A percentile compares a stretch with the other conserved stretches of the same genome.
Conservation (phyloP, 2,113 vertebrate species). For the Peromyscus maniculatus region DNA sequence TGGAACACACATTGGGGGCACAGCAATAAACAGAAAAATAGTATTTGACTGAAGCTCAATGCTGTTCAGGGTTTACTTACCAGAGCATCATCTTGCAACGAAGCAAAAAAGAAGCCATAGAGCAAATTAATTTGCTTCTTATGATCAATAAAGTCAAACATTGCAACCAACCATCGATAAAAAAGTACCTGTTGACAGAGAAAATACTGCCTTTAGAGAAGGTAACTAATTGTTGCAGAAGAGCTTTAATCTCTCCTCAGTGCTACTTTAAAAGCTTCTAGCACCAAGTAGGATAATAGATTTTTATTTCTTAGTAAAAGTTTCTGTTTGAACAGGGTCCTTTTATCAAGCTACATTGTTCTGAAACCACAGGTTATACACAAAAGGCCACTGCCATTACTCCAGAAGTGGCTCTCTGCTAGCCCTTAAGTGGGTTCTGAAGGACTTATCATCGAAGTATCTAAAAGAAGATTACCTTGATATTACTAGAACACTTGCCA, state of each 20-base stretch:
- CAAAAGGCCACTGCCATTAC: constrained; percentile 72
- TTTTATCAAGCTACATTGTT: constrained; percentile 55
- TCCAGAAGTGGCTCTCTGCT: constrained; percentile 47
- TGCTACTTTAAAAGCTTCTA: constrained; percentile 59
- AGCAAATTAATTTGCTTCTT: constrained; percentile 93
- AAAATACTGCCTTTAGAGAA: constrained; percentile 75
- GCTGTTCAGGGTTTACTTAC: constrained; percentile 86
- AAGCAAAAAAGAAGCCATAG: constrained; percentile 96
- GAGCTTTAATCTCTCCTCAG: constrained; percentile 38
- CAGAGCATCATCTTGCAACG: constrained; percentile 92
- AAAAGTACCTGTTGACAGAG: constrained; percentile 91
- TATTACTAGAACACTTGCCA: constrained; percentile 88
- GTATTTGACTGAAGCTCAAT: constrained; percentile 14
- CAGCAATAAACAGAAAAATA: neutral
- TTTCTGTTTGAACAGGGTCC: constrained; percentile 57
- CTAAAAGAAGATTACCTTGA: constrained; percentile 90
- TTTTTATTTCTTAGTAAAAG: constrained; percentile 71
- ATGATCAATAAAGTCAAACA: constrained; percentile 95
- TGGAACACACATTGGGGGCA: neutral
- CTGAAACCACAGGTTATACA: constrained; percentile 67
- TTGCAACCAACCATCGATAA: constrained; percentile 94
- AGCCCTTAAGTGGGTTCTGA: constrained; percentile 71
- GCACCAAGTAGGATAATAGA: constrained; percentile 52
- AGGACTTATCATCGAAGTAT: constrained; percentile 68
- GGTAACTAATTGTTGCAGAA: constrained; percentile 29